A percentile compares a stretch with the other conserved stretches of the same genome.
Conservation (phyloP, 2,888 invertebrate genomes). For the Onthophagus sagittarius region DNA sequence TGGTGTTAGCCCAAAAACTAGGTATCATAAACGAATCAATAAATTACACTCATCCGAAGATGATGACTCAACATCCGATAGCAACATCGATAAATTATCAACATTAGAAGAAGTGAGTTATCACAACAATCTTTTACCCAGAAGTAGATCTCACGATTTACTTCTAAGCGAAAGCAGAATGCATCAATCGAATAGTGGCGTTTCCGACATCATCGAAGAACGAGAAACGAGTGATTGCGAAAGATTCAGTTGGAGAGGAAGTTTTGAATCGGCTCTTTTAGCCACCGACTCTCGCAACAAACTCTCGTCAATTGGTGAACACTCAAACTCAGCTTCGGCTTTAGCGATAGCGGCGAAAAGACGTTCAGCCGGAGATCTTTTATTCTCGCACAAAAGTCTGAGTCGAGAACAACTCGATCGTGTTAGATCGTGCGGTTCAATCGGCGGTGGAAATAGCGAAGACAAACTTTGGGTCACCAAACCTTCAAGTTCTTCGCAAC, state of each 20-base stretch:
- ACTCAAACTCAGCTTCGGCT: constrained; percentile 61
- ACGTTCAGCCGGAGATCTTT: constrained; percentile 77
- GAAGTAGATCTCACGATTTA: constrained; percentile 81
- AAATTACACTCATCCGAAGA: constrained; percentile 61
- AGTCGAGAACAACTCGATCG: constrained; percentile 72
- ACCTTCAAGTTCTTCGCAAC: constrained; percentile 40
- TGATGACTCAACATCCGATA: constrained; percentile 70
- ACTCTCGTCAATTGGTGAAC: constrained; percentile 60
- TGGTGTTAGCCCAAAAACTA: constrained; percentile 58
- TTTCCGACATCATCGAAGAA: constrained; percentile 56
- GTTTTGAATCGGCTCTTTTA: constrained; percentile 86
- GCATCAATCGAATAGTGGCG: constrained; percentile 52
- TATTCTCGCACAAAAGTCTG: constrained; percentile 75
- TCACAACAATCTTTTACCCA: constrained; percentile 56
- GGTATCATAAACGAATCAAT: constrained; percentile 54
- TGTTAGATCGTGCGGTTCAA: constrained; percentile 78
- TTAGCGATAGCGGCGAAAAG: constrained; percentile 70
- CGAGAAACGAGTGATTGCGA: constrained; percentile 84
- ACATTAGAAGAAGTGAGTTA: constrained; percentile 51
- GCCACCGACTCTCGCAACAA: constrained; percentile 83
- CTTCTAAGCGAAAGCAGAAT: constrained; percentile 61
- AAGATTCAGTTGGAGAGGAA: constrained; percentile 87
- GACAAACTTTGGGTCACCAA: constrained; percentile 46
- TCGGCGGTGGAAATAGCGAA: constrained; percentile 66
- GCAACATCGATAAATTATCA: constrained; percentile 44